These are phyloP conservation scores for Microchrysa polita DNA, from an alignment of 2,888 invertebrate genomes.

Conservation along the genomic window DNA sequence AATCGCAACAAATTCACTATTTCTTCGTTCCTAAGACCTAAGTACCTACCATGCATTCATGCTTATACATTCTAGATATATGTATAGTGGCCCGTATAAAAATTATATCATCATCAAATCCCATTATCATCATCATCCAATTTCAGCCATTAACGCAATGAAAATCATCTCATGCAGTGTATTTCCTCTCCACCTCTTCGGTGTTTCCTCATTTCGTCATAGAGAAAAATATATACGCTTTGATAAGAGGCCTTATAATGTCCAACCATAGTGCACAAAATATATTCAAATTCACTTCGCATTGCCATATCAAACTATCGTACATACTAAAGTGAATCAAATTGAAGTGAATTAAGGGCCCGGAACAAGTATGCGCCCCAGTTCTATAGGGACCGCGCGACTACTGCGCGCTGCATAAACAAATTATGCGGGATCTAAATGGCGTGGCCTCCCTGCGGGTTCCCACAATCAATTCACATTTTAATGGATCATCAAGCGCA, in stretches of 20 bases:
- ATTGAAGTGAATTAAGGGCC: conserved; percentile 30
- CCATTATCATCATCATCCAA: conserved; percentile 5
- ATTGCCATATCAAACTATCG: neutral
- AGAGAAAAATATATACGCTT: neutral
- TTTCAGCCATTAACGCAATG: conserved; percentile 4
- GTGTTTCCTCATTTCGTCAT: conserved; percentile 11
- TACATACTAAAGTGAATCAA: conserved; percentile 35
- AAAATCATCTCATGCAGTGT: conserved; percentile 3
- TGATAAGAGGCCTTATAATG: neutral
- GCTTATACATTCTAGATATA: no score
- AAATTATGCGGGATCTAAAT: conserved; percentile 13
- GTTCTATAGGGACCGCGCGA: neutral
- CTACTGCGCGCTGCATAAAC: neutral
- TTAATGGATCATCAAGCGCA: neutral
- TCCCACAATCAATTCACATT: conserved; percentile 20
- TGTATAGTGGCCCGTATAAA: no score
- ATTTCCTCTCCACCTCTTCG: neutral
- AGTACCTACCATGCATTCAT: no score
- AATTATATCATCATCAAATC: no score
- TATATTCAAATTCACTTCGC: conserved; percentile 2
- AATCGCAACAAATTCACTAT: no score
- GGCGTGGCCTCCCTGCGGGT: neutral
- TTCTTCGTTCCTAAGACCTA: no score
- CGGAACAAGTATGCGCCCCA: neutral
- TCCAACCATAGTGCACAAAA: neutral